Evolutionary conservation across 2,888 invertebrate species (phyloP), one percentile per base, ranked within the genome.

Genomic region (Mechanitis messenoides): DNA sequence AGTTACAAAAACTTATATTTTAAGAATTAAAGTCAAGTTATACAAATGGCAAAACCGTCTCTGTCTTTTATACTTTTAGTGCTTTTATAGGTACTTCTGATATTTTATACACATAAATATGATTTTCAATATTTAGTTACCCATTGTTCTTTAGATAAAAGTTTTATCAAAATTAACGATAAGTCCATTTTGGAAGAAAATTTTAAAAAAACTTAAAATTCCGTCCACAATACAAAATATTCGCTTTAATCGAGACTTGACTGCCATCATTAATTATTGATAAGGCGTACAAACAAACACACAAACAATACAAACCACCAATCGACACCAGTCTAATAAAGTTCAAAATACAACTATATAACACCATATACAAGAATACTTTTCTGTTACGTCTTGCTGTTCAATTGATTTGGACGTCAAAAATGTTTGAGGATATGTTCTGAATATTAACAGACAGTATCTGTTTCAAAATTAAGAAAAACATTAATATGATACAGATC

Each of bases 261-360:
- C 55, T 60, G 61, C 62, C 65, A 59, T 80, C 81, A 84, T 84
- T 79, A 80, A 84, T 81, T 80, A 84, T 84, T 81, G 76, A 77
- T 76, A 72, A 76, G 72, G 73, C 67, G 74, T 74, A 77, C 20
- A 20, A 20, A 20, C 20, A 20, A 20, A 20, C 20, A 20, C 72
- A 67, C 68, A 65, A 68, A 63, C 67, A 73, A 74, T 76, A 68
- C 72, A 69, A 69, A 63, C 72, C 67, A 54, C 72, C 79, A 84
- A 84, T 84, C 80, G 80, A 84, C 84, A 84, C 83, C 80, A 77
- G 69, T 62, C 76, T 83, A 84, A 84, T 83, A 76, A 84, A 80
- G 79, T 67, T 72, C 72, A 69, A 74, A 75, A 77, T 69, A 71
- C 76, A 75, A 72, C 75, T 64, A 64, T 77, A 77, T 75, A 77